Conservation (phyloP, 2,113 vertebrate species). For the Ctenodactylus gundi region DNA sequence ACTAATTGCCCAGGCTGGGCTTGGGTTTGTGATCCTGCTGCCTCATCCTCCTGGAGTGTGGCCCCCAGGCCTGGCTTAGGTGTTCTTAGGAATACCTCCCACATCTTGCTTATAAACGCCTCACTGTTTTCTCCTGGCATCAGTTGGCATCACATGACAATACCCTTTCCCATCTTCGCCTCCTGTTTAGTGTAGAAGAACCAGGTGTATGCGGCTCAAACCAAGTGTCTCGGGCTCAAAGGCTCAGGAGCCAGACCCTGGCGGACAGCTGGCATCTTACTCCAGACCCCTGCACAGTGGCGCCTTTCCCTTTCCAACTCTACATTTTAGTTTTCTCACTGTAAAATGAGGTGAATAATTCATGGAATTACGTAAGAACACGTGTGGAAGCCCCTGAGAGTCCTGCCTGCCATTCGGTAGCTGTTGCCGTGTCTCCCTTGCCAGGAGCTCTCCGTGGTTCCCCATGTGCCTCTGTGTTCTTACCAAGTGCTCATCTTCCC, state of each 20-base stretch:
- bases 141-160: neutral
- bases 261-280: neutral
- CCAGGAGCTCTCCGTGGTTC: too few relatives aligned
- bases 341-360: neutral
- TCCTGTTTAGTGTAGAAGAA: neutral
- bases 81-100: neutral
- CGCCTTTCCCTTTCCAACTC: neutral
- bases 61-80: too few relatives aligned
- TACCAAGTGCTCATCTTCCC: neutral
- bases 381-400: neutral
- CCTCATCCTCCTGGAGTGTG: too few relatives aligned
- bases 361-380: neutral
- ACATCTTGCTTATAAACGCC: neutral
- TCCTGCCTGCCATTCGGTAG: neutral
- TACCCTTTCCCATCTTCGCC: neutral
- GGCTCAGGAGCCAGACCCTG: neutral
- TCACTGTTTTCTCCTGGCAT: neutral
- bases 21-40: too few relatives aligned
- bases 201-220: neutral
- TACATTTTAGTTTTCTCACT: neutral
- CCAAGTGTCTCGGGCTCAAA: neutral
- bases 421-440: too few relatives aligned
- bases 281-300: neutral
- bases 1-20: too few relatives aligned
- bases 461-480: neutral